These are phyloP conservation scores for Mythimna albipuncta DNA, from an alignment of 2,888 invertebrate genomes.

Conservation along the genomic window DNA sequence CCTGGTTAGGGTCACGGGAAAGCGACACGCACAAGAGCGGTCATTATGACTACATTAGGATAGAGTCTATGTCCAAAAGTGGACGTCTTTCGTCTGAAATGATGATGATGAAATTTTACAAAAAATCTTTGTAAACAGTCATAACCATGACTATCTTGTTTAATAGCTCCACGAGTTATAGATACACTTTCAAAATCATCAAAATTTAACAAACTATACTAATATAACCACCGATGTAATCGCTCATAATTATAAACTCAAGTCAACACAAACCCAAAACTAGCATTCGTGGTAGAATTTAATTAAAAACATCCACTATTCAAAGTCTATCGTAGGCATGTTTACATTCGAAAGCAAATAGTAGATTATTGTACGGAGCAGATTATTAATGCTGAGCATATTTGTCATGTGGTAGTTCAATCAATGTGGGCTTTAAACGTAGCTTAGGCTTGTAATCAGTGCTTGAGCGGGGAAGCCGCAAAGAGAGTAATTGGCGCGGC, in stretches of 20 bases:
- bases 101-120: too few species aligned
- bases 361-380: slow-evolving; percentile 53
- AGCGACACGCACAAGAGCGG: too few species aligned
- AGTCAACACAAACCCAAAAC: slow-evolving; percentile 41
- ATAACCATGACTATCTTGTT: too few species aligned
- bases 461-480: slow-evolving; percentile 26
- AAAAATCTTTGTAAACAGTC: too few species aligned
- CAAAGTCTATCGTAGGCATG: slow-evolving; percentile 33
- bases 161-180: not conserved
- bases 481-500: slow-evolving; percentile 24
- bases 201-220: not conserved
- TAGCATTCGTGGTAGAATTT: slow-evolving; percentile 31
- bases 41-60: too few species aligned
- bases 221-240: slow-evolving; percentile 4
- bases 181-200: not conserved
- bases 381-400: slow-evolving; percentile 59
- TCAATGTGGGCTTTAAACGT: slow-evolving; percentile 57
- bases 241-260: slow-evolving; percentile 29
- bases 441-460: slow-evolving; percentile 61
- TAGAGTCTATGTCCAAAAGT: too few species aligned
- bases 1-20: too few species aligned
- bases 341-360: slow-evolving; percentile 57
- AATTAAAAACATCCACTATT: slow-evolving; percentile 55
- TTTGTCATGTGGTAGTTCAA: slow-evolving; percentile 63
- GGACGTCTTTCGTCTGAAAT: too few species aligned